These are phyloP conservation scores for Camelus dromedarius DNA, from an alignment of 2,113 vertebrate species.

Conservation along the genomic window DNA sequence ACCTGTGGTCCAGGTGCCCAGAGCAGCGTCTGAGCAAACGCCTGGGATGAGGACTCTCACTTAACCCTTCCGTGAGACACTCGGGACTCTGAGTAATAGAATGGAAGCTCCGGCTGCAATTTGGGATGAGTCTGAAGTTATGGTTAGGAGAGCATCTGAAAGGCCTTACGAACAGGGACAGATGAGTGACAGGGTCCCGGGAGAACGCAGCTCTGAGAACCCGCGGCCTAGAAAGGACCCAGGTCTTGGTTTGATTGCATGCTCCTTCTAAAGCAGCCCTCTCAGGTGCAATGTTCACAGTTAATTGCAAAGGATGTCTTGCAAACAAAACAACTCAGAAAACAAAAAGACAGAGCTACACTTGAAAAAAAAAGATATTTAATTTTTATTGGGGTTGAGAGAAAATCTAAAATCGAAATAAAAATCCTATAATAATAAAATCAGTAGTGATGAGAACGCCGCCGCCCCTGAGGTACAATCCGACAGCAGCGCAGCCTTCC, in stretches of 20 bases:
- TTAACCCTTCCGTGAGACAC: not conserved
- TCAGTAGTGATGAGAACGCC: not conserved
- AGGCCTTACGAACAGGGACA: not conserved
- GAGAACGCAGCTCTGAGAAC: constrained; percentile 16
- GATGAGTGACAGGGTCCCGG: not conserved
- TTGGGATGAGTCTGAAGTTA: not conserved
- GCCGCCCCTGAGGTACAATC: not conserved
- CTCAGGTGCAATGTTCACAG: not conserved
- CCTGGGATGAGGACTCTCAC: not conserved
- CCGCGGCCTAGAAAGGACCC: not conserved
- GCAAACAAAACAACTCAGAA: not conserved
- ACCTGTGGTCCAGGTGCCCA: not conserved
- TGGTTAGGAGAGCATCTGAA: not conserved
- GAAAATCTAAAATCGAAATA: constrained; percentile 1
- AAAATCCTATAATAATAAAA: not conserved
- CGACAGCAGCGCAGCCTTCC: not conserved
- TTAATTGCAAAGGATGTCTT: constrained; percentile 13
- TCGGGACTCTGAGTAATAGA: not conserved
- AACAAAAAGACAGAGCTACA: not conserved
- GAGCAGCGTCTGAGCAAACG: not conserved
- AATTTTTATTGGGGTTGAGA: not conserved
- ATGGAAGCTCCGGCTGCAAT: not conserved
- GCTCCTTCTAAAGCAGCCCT: not conserved
- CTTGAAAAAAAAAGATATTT: not conserved
- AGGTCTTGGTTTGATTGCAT: not conserved